Evolutionary conservation across 2,888 invertebrate genomes (phyloP), one percentile per base, ranked within the genome.

Genomic region (Sminthurinus aureus): DNA sequence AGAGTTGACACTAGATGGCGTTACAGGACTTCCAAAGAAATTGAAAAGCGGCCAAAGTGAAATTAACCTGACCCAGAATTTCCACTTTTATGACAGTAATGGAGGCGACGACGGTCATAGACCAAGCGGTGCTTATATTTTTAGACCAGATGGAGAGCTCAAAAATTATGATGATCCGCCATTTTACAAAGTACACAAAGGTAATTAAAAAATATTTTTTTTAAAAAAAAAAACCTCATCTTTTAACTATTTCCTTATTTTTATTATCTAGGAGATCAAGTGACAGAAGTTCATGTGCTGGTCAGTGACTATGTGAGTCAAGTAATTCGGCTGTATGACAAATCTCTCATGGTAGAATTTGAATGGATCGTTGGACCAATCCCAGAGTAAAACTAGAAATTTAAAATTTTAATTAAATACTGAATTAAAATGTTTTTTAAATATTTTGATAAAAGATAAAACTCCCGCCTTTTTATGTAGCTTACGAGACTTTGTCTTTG

Each of bases 91-190:
- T 89, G 91, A 92, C 38, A 95, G 93, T 89, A 96, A 96, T 89
- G 89, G 89, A 0, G 90, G 91, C 1, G 92, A 92, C 1, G 89
- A 90, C 0, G 93, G 93, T 87, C 93, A 93, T 87, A 91, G 96
- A 84, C 94, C 97, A 0, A 98, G 98, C 0, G 99, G 99, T 0
- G 98, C 98, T 0, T 99, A 99, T 89, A 95, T 98, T 58, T 96
- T 96, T 90, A 91, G 96, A 79, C 96, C 96, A 0, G 92, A 92
- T 74, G 91, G 91, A 0, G 90, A 92, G 0, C 88, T 89, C 9
- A 88, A 91, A 0, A 88, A 90, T 4, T 87, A 89, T 38, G 89
- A 92, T 4, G 38, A 38, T 38, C 38, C 38, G 38, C 38, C 38
- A 38, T 38, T 4, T 38, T 38, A 38, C 50, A 83, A 84, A 18